A percentile compares a stretch with the other conserved stretches of the same genome.
Conservation (phyloP, 2,888 invertebrate genomes). For the Ischnus inquisitorius region DNA sequence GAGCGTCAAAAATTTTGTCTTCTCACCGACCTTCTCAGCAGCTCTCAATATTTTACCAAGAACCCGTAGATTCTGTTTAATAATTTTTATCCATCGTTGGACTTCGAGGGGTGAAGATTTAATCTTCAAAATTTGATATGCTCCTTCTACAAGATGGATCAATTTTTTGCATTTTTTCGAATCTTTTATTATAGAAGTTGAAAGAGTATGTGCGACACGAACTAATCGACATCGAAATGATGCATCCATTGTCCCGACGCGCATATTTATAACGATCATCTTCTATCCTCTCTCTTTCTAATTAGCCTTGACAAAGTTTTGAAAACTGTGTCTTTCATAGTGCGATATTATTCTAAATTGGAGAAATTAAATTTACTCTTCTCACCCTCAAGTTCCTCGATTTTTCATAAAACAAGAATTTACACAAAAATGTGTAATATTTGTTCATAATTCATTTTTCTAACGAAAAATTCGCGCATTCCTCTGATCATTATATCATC, state of each 20-base stretch:
- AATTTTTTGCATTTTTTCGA: constrained; percentile 7
- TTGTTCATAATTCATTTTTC: background rate
- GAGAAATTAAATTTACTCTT: background rate
- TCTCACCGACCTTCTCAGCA: background rate
- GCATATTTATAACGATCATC: background rate
- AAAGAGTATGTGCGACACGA: background rate
- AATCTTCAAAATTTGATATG: background rate
- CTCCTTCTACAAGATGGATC: background rate
- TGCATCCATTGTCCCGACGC: background rate
- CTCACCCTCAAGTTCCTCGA: background rate
- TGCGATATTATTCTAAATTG: background rate
- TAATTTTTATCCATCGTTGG: constrained; percentile 1
- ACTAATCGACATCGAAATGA: background rate
- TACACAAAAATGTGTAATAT: background rate
- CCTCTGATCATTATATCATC: no score
- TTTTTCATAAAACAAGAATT: background rate
- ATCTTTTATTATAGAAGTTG: background rate
- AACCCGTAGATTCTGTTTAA: background rate
- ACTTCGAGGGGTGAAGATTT: background rate
- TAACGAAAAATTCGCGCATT: no score
- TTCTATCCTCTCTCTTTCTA: background rate
- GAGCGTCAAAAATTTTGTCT: background rate
- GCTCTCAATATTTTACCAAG: background rate
- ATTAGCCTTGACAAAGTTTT: background rate
- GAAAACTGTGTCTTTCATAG: background rate